Conservation (phyloP, 2,888 invertebrate species). For the Ceriagrion tenellum region DNA sequence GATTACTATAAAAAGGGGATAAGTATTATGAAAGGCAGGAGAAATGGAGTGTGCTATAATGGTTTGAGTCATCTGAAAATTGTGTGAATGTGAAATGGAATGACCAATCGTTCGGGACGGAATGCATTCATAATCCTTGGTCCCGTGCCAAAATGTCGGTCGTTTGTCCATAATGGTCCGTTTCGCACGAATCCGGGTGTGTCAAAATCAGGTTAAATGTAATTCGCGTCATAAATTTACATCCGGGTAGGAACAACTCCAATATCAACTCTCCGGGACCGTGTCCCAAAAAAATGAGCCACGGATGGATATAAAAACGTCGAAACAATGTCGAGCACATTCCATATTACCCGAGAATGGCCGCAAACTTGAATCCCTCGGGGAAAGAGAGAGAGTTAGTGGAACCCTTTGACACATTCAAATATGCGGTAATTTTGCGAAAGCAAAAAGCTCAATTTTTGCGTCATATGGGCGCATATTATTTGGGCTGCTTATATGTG, state of each 20-base stretch:
- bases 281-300: not conserved
- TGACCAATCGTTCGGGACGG: not conserved
- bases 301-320: not conserved
- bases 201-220: slow-evolving; percentile 14
- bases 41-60: not conserved
- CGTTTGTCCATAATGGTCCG: not conserved
- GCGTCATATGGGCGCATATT: too few relatives aligned
- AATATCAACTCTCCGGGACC: not conserved
- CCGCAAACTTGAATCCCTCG: too few relatives aligned
- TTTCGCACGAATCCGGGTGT: not conserved
- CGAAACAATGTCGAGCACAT: not conserved
- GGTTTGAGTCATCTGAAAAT: not conserved
- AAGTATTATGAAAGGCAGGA: not conserved
- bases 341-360: not conserved
- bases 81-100: slow-evolving; percentile 30
- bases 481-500: too few relatives aligned
- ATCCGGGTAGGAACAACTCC: not conserved
- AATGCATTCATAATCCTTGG: slow-evolving; percentile 31
- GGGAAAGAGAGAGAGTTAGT: too few relatives aligned
- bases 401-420: too few relatives aligned
- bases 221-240: not conserved
- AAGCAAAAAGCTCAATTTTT: too few relatives aligned
- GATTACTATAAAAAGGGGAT: not conserved
- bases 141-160: not conserved
- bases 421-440: too few relatives aligned